phyloP scores from a whole-genome alignment of 2,888 invertebrate genomes.

The Antitype chi region DNA sequence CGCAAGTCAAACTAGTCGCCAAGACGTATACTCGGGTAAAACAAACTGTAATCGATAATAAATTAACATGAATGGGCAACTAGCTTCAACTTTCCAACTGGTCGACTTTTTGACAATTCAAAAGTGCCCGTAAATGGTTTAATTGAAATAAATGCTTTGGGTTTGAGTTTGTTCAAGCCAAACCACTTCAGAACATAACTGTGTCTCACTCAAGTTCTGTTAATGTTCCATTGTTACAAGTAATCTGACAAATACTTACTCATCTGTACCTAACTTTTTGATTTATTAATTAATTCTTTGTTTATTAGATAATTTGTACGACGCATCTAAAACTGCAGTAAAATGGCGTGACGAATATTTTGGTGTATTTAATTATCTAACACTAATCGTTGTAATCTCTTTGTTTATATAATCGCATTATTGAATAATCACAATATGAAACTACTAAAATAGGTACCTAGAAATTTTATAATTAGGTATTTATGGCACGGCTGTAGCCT shows the following conservation, averaged over 20 bases:
- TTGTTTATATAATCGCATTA: slow-evolving; percentile 30
- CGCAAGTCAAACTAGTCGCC: background rate
- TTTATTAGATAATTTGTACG: slow-evolving; percentile 1
- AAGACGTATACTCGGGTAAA: background rate
- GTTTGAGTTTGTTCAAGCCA: too few species aligned
- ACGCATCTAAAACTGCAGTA: background rate
- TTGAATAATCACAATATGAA: slow-evolving; percentile 27
- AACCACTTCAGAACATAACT: too few species aligned
- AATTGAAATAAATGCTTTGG: too few species aligned
- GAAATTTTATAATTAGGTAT: background rate
- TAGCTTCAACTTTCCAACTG: too few species aligned
- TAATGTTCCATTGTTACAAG: background rate
- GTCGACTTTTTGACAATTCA: too few species aligned
- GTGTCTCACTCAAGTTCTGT: background rate
- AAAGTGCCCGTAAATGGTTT: too few species aligned
- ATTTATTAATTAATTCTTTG: background rate
- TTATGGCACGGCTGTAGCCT: background rate
- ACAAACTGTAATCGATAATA: background rate
- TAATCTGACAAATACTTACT: too few species aligned
- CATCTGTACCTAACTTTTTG: background rate
- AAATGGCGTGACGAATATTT: background rate
- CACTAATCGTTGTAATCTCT: slow-evolving; percentile 40
- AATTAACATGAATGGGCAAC: too few species aligned
- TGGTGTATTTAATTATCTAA: slow-evolving; percentile 28
- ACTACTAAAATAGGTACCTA: background rate